Evolutionary conservation across 2,797 vertebrate species (phyloP).

Genomic region (Bryconaethiops microstoma): DNA sequence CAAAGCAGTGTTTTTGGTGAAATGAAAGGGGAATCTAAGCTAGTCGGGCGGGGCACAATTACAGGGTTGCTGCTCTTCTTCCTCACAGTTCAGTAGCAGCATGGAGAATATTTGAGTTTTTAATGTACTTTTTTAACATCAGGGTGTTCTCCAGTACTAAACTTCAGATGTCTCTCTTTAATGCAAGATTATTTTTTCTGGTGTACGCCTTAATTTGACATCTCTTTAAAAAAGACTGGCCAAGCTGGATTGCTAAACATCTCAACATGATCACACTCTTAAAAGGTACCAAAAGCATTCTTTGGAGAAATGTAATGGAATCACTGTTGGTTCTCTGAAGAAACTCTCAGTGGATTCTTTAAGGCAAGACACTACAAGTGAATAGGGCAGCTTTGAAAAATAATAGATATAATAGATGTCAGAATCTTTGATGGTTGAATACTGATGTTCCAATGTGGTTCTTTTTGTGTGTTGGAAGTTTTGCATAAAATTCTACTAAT

Average conservation of each 20-base stretch:
- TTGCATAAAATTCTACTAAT: no score
- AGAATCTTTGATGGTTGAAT: no score
- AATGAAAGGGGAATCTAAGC: constrained; percentile 59
- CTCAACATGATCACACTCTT: background rate
- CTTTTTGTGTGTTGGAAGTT: no score
- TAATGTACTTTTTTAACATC: constrained; percentile 20
- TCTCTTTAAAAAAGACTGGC: background rate
- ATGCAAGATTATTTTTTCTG: background rate
- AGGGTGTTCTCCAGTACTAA: background rate
- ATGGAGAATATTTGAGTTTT: constrained; percentile 21
- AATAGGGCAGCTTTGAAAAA: no score
- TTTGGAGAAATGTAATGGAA: background rate
- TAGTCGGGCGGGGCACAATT: constrained; percentile 57
- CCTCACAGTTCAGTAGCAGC: constrained; percentile 32
- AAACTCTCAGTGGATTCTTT: no score
- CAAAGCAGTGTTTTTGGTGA: constrained; percentile 59
- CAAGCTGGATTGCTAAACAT: background rate
- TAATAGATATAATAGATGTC: no score
- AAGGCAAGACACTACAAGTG: no score
- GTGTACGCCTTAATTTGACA: background rate
- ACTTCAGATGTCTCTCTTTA: background rate
- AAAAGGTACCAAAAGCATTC: background rate
- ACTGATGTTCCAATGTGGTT: no score
- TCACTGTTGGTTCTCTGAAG: background rate
- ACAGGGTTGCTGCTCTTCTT: constrained; percentile 52